Percentiles rank a stretch among this genome's conserved stretches.
phyloP scores from a whole-genome alignment of 2,113 vertebrate species.

The Gymnarchus niloticus region DNA sequence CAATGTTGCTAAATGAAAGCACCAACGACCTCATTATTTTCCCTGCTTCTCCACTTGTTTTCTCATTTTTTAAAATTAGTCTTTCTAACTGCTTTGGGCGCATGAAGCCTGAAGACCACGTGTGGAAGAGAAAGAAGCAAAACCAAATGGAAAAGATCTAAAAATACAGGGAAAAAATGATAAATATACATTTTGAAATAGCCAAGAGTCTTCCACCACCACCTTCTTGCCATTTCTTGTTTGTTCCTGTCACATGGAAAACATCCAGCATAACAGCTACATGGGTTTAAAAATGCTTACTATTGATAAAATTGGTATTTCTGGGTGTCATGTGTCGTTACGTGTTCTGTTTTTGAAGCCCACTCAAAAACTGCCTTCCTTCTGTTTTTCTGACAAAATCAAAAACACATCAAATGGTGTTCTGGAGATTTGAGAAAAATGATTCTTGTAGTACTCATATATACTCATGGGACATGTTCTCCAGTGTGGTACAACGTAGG shows the following conservation, averaged over 20 bases:
- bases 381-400: not conserved
- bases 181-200: not conserved
- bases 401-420: not conserved
- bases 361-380: not conserved
- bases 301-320: not conserved
- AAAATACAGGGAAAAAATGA: not conserved
- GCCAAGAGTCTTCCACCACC: not conserved
- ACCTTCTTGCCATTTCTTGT: not conserved
- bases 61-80: constrained; percentile 5
- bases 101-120: no score
- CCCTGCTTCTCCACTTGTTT: not conserved
- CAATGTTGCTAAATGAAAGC: not conserved
- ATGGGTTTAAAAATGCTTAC: not conserved
- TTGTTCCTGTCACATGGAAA: not conserved
- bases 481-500: not conserved
- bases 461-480: no score
- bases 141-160: not conserved
- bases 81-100: not conserved
- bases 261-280: not conserved
- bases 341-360: not conserved
- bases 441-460: not conserved
- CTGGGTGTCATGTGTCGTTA: not conserved
- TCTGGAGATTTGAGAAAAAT: not conserved
- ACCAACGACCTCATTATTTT: not conserved
- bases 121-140: not conserved